Evolutionary conservation across 30 jellyfish, hydroid and myxozoan species (phyloP), one percentile per base, ranked within the genome.

Genomic region (Sanderia malayensis): DNA sequence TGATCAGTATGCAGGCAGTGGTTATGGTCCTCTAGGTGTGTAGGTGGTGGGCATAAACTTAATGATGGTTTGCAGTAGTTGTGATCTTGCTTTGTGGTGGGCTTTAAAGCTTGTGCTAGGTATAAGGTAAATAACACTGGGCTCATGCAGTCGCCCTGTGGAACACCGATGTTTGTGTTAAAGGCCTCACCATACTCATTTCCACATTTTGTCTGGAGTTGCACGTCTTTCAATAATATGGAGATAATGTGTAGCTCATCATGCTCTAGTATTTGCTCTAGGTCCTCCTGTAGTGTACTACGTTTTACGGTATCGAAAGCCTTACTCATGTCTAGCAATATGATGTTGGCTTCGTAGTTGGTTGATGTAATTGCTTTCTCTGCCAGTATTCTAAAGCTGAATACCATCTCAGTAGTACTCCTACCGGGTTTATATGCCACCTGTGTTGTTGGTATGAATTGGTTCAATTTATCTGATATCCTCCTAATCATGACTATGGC

Each of bases 261-360:
- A 30, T 71, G 84, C 69, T 57, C 70, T 6, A 70, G 73, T 57
- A 58, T 61, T 31, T 53, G 60, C 34, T 67, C 46, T 23, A 80
- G 81, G 63, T 53, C 86, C 41, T 58, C 30, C 27, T 69, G 30
- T 33, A 80, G 32, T 46, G 31, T 80, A 37, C 71, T 68, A 58
- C 85, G 60, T 70, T 58, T 69, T 61, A 67, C 92, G 71, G 70
- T 80, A 70, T 80, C 79, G 69, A 80, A 67, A 57, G 92, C 84
- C 63, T 80, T 80, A 52, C 93, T 80, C 85, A 70, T 80, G 26
- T 80, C 93, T 64, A 65, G 71, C 81, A 79, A 78, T 80, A 53
- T 33, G 53, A 67, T 63, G 79, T 60, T 31, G 76, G 52, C 28
- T 61, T 67, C 67, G 83, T 79, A 79, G 83, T 65, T 80, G 83